Percentiles rank a stretch among this genome's conserved stretches.
These are phyloP conservation scores for Atherix ibis DNA, from an alignment of 2,888 invertebrate species.

Conservation along the genomic window DNA sequence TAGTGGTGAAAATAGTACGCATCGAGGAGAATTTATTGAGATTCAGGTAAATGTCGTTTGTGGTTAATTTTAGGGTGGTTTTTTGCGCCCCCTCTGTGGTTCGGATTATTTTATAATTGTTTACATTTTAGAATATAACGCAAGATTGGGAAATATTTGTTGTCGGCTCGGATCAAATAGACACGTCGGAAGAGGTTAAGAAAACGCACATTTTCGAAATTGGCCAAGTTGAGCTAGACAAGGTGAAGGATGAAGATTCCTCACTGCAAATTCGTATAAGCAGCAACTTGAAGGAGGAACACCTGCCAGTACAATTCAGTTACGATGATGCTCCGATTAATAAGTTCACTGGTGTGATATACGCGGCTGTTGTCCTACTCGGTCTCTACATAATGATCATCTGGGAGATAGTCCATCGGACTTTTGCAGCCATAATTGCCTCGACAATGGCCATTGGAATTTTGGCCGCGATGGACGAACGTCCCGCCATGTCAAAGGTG, in stretches of 20 bases:
- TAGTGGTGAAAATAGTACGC: no score
- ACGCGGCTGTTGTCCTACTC: slow-evolving; percentile 51
- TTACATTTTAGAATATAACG: slow-evolving; percentile 10
- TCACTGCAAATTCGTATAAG: slow-evolving; percentile 22
- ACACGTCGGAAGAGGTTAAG: slow-evolving; percentile 33
- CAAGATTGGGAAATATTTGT: slow-evolving; percentile 24
- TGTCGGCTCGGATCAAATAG: slow-evolving; percentile 24
- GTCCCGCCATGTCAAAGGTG: slow-evolving; percentile 51
- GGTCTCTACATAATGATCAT: slow-evolving; percentile 69
- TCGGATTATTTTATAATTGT: no score
- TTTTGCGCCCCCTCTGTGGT: no score
- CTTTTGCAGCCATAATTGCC: slow-evolving; percentile 58
- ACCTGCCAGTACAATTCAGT: slow-evolving; percentile 35
- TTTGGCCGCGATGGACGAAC: slow-evolving; percentile 48
- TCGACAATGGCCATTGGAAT: slow-evolving; percentile 55
- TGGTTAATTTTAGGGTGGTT: no score
- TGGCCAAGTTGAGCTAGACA: slow-evolving; percentile 11
- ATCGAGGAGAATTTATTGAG: no score
- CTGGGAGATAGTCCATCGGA: slow-evolving; percentile 52
- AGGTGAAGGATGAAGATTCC: not conserved
- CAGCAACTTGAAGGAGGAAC: slow-evolving; percentile 21
- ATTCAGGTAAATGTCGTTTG: no score
- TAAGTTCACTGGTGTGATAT: slow-evolving; percentile 48
- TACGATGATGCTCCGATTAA: slow-evolving; percentile 50
- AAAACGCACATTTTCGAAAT: slow-evolving; percentile 23